phyloP scores from a whole-genome alignment of 2,888 invertebrate genomes.

The Nymphalis polychloros region DNA sequence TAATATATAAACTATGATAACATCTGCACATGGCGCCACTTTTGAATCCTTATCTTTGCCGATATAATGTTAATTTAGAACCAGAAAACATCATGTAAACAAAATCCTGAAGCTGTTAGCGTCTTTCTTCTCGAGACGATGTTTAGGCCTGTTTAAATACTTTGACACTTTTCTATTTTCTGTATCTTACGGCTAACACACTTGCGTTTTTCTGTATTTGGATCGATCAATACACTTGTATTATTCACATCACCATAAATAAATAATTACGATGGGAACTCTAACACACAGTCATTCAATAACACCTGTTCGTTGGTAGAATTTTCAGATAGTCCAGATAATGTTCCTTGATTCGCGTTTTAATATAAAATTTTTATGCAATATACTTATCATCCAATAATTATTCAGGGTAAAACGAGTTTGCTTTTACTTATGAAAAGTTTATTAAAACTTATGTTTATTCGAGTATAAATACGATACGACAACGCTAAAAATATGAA shows the following conservation, averaged over 20 bases:
- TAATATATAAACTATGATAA: constrained; percentile 45
- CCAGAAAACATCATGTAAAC: constrained; percentile 43
- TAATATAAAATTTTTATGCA: constrained; percentile 37
- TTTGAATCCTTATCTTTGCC: constrained; percentile 49
- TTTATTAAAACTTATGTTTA: constrained; percentile 63
- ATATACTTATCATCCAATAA: neutral
- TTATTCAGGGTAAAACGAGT: neutral
- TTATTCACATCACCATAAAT: constrained; percentile 77
- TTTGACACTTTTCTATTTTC: constrained; percentile 9
- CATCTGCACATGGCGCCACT: constrained; percentile 44
- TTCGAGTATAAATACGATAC: constrained; percentile 67
- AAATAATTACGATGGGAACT: constrained; percentile 77
- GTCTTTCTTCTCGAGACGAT: constrained; percentile 41
- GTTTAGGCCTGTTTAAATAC: constrained; percentile 1
- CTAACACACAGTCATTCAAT: constrained; percentile 84
- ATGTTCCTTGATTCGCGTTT: constrained; percentile 52
- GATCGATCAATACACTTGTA: constrained; percentile 75
- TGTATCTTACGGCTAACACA: constrained; percentile 7
- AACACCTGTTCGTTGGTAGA: constrained; percentile 88
- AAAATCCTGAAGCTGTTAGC: constrained; percentile 44
- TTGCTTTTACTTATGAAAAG: constrained; percentile 40
- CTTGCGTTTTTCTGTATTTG: constrained; percentile 5
- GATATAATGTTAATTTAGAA: constrained; percentile 40
- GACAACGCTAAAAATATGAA: constrained; percentile 74
- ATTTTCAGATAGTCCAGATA: constrained; percentile 85